A percentile compares a stretch with the other conserved stretches of the same genome.
phyloP scores from a whole-genome alignment of 2,113 vertebrate species.

The Formicarius rufipectus region DNA sequence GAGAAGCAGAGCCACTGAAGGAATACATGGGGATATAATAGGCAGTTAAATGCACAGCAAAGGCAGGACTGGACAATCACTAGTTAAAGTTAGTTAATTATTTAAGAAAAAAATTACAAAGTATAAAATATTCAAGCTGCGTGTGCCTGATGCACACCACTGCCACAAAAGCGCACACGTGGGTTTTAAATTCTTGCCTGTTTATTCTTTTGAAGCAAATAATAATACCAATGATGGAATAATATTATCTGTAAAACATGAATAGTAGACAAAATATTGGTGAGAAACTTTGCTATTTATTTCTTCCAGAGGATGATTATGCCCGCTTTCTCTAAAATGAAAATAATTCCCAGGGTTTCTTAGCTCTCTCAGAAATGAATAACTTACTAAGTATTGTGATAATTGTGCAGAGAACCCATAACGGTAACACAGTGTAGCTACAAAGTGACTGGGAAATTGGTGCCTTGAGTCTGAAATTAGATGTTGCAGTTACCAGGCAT shows the following conservation, averaged over 20 bases:
- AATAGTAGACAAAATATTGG: not conserved
- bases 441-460: slow-evolving; percentile 74
- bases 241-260: not conserved
- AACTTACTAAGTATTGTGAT: slow-evolving; percentile 51
- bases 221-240: not conserved
- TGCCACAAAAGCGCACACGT: not conserved
- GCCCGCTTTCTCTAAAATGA: not conserved
- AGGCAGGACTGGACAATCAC: not conserved
- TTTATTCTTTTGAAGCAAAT: not conserved
- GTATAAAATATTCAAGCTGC: slow-evolving; percentile 63
- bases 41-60: not conserved
- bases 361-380: not conserved
- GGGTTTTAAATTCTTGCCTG: slow-evolving; percentile 2
- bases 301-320: not conserved
- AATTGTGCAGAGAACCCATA: slow-evolving; percentile 46
- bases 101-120: slow-evolving; percentile 49
- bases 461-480: slow-evolving; percentile 70
- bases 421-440: slow-evolving; percentile 54
- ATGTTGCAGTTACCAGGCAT: slow-evolving; percentile 68
- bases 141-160: not conserved
- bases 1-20: not conserved
- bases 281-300: not conserved
- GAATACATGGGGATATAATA: not conserved
- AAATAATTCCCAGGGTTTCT: not conserved
- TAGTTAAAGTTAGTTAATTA: slow-evolving; percentile 57